These are phyloP conservation scores for Branchinecta lynchi DNA, from an alignment of 1,140 invertebrate species.

Conservation along the genomic window DNA sequence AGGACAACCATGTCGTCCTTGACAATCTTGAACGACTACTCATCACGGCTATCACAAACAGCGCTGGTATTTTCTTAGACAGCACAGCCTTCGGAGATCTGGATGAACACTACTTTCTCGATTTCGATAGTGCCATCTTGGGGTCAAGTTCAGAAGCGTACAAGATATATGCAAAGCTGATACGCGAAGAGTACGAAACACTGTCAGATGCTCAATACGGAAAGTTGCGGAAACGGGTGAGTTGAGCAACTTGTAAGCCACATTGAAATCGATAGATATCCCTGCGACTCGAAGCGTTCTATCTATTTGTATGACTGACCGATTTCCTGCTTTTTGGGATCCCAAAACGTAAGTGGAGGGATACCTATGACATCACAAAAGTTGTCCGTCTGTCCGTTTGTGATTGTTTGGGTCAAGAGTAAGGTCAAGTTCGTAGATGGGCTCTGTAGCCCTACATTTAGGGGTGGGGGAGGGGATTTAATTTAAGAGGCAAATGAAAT, in stretches of 20 bases:
- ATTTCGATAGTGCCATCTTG: constrained; percentile 18
- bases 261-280: no score
- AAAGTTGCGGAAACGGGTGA: constrained; percentile 10
- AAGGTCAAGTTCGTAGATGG: no score
- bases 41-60: neutral
- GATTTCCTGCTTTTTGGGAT: no score
- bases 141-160: constrained; percentile 11
- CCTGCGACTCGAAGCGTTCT: no score
- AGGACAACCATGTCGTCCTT: neutral
- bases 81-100: constrained; percentile 9
- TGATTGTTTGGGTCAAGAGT: no score
- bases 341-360: no score
- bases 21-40: neutral
- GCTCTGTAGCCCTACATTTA: no score
- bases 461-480: no score
- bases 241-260: neutral
- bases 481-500: no score
- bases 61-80: neutral
- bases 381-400: no score
- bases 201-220: constrained; percentile 17
- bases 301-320: no score
- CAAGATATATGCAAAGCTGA: constrained; percentile 12
- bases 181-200: constrained; percentile 16
- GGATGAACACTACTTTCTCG: constrained; percentile 19
- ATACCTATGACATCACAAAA: no score